Base-by-base conservation (phyloP, 2,113 vertebrate genomes). In the Scartelaos histophorus region DNA sequence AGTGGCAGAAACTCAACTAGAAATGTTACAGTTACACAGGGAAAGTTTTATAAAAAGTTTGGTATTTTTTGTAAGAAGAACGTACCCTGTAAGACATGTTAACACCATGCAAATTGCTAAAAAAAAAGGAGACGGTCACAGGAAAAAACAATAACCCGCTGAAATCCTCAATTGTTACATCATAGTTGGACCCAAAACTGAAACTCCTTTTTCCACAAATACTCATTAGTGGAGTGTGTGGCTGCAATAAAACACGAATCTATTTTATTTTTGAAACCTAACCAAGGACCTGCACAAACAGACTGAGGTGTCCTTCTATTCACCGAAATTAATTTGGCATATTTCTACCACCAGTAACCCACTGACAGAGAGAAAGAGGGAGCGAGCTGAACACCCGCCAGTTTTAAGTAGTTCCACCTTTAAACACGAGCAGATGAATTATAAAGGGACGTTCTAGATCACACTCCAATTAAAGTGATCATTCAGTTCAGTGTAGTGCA, bases 361-460 rank as follows among this genome's bases (percentile, higher is more conserved):
- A 45, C 35, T 45, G 21, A 65, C 35, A n/a, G 19, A 19, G 11
- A 21, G 7, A n/a, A 12, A n/a, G 13, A 13, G 9, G 29, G 62
- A 65, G 35, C 11, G 19, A 43, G 10, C 35, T 43, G 35, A 38
- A 21, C 62, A 64, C 61, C 7, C n/a, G 61, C 34, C 3, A 43
- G 19, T 65, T 65, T 65, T 43, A 65, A 65, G 35, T 34, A 15
- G 58, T 65, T 38, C 7, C 62, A 65, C 17, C 35, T 65, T 34
- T 13, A 43, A 65, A 65, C 34, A 43, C 34, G 17, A 17, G 19
- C 29, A 13, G 62, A 65, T 43, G 62, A 65, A 65, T 21, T 17
- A 65, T n/a, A 43, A 38, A 35, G 29, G 35, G 29, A 29, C 29
- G 4, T 19, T 51, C 60, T n/a, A 66, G 38, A 66, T 66, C 56